These are phyloP conservation scores for Amphiprion percula DNA, from an alignment of 2,113 vertebrate species.

Conservation along the genomic window DNA sequence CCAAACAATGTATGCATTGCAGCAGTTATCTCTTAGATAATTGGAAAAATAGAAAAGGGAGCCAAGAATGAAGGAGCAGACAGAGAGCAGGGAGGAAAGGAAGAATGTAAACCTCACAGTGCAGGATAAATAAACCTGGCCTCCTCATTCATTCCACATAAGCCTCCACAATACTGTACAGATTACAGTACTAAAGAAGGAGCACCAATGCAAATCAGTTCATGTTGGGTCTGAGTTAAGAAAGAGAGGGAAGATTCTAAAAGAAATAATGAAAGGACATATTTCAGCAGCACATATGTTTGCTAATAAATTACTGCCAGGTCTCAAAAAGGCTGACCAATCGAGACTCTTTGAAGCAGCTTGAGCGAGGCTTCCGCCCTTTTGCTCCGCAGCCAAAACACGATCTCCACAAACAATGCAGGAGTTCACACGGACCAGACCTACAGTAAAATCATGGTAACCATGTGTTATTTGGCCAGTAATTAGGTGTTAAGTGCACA, in stretches of 20 bases:
- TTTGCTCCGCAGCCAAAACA: slow-evolving; percentile 66
- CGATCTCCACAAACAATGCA: slow-evolving; percentile 64
- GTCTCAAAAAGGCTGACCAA: slow-evolving; percentile 57
- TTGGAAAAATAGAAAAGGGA: slow-evolving; percentile 71
- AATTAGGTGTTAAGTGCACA: slow-evolving; percentile 15
- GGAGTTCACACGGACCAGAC: slow-evolving; percentile 62
- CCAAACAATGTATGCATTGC: slow-evolving; percentile 56
- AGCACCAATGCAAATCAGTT: slow-evolving; percentile 70
- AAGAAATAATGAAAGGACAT: slow-evolving; percentile 63
- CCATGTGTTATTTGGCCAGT: slow-evolving; percentile 22
- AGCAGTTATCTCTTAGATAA: slow-evolving; percentile 79
- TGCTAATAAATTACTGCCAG: slow-evolving; percentile 76
- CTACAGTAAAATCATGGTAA: slow-evolving; percentile 40
- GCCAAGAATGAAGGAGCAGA: slow-evolving; percentile 75
- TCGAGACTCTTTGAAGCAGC: slow-evolving; percentile 43
- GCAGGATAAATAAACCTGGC: slow-evolving; percentile 82
- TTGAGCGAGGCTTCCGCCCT: slow-evolving; percentile 51
- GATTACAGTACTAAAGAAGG: slow-evolving; percentile 67
- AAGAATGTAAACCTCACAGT: slow-evolving; percentile 82
- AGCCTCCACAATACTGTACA: slow-evolving; percentile 73
- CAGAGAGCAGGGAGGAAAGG: slow-evolving; percentile 75
- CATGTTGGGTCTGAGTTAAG: slow-evolving; percentile 45
- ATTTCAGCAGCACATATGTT: slow-evolving; percentile 78
- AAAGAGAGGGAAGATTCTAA: slow-evolving; percentile 54
- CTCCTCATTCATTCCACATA: slow-evolving; percentile 76